Base-by-base conservation (phyloP, 2,113 vertebrate genomes). In the Takifugu bimaculatus region DNA sequence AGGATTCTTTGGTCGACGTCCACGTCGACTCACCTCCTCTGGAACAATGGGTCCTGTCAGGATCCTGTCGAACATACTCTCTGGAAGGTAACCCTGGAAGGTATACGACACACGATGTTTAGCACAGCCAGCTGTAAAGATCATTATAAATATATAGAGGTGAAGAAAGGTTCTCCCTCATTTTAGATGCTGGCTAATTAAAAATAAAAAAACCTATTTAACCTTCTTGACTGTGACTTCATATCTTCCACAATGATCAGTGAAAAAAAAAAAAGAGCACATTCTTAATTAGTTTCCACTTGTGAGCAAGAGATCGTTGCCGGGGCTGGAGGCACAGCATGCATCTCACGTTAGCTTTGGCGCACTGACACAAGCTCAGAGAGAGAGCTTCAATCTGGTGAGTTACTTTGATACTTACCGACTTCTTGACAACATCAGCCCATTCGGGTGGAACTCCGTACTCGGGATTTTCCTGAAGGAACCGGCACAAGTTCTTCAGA, bases 401-500 rank as follows among this genome's bases (percentile, higher is more conserved):
- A 52, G 26, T 55, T 44, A n/a, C n/a, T 63, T 15, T 15, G 0
- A 25, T 32, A 87, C 91, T 86, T 58, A 92, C 91, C 81, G 97
- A 99, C 55, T 97, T 96, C 77, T 96, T 99, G 63, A 99, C 97
- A 43, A 99, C 95, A 51, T 97, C 96, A 50, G 93, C 94, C 97
- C 97, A 99, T 77, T 99, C 97, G 27, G 97, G 97, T 70, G 97
- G 96, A 57, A 99, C 93, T 58, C 96, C 97, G 15, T 98, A 98
- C 74, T 99, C 97, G 0, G 94, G 92, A 87, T 99, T 98, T 88
- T 98, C 96, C 88, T 95, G 96, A 68, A 99, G 89, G 87, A 98
- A 99, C 62, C 94, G 91, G 87, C 93, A 94, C 74, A 99, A 88
- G 79, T 98, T 95, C 89, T 99, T 99, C 60, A 99, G 81, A 59